phyloP scores from a whole-genome alignment of 2,113 vertebrate genomes.

The Phalacrocorax brasilianus region DNA sequence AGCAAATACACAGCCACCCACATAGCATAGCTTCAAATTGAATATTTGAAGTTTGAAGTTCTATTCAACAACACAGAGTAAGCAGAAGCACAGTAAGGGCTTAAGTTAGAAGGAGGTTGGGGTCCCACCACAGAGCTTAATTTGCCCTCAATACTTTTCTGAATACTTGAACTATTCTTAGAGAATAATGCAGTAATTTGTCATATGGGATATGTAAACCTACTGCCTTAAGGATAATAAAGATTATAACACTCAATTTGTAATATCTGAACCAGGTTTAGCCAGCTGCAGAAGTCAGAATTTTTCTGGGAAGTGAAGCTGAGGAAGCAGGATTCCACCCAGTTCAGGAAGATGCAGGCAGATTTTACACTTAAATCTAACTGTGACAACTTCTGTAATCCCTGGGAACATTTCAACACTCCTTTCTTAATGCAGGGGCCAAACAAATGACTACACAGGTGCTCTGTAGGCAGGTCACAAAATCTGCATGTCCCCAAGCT shows the following conservation, averaged over 20 bases:
- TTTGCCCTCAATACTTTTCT: not conserved
- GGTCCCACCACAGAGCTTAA: not conserved
- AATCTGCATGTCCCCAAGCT: not conserved
- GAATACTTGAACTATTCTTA: not conserved
- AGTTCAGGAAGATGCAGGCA: not conserved
- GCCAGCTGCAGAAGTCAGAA: not conserved
- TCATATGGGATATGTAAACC: not conserved
- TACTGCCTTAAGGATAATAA: not conserved
- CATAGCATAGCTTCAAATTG: not conserved
- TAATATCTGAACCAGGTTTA: not conserved
- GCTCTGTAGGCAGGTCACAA: not conserved
- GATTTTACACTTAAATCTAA: not conserved
- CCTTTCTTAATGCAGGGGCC: not conserved
- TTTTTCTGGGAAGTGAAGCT: not conserved
- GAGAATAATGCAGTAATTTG: not conserved
- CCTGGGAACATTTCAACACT: not conserved
- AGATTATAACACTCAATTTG: not conserved
- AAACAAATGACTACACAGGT: not conserved
- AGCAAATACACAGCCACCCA: slow-evolving; percentile 56
- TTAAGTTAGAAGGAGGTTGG: not conserved
- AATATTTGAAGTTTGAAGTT: slow-evolving; percentile 1
- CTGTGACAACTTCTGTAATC: not conserved
- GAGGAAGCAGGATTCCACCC: not conserved
- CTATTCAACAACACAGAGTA: not conserved
- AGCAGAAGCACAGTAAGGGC: not conserved